Evolutionary conservation across 23 tunicate genomes (phyloP), one percentile per base, ranked within the genome.

Genomic region (Diplosoma virens): DNA sequence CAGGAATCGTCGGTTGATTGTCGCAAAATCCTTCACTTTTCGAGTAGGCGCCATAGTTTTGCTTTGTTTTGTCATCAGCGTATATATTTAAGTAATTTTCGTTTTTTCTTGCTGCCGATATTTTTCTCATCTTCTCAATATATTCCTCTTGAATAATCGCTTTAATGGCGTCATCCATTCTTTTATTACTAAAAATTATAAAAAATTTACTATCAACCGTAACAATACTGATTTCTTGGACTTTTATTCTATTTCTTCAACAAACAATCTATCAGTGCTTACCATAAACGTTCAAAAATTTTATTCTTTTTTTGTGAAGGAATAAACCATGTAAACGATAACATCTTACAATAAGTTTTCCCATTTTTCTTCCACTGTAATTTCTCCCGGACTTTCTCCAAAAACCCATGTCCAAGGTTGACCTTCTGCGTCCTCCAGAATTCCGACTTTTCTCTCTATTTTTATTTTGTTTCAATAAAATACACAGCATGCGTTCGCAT

Each of bases 351-450:
- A 52, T n/a, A 59, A 18, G 0, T 50, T 67, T 50, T 75, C 30
- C 96, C 96, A 89, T 33, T 56, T 78, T 46, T 78, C 78, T 52
- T 89, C 84, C 0, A 53, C 75, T 0, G 96, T 70, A 1, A 74
- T 50, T 60, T 89, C 88, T 25, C 81, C 85, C 0, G 73, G 67
- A 27, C 52, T n/a, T 71, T 89, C 88, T 9, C 96, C 96, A 65
- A 77, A 69, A 17, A 89, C 83, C 87, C 87, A 82, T 30, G 87
- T 82, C 96, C 87, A 89, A 3, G 96, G 96, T n/a, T 78, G 36
- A 33, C 96, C 87, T 67, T 72, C 54, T 17, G 56, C 33, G 59
- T 89, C 96, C 82, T 89, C 96, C 22, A 89, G 25, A 32, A 89
- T 82, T 1, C 72, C 61, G 24, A 89, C 88, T 32, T 45, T 71